Conservation (phyloP, 2,797 vertebrate genomes). For the Neostethus bicornis region DNA sequence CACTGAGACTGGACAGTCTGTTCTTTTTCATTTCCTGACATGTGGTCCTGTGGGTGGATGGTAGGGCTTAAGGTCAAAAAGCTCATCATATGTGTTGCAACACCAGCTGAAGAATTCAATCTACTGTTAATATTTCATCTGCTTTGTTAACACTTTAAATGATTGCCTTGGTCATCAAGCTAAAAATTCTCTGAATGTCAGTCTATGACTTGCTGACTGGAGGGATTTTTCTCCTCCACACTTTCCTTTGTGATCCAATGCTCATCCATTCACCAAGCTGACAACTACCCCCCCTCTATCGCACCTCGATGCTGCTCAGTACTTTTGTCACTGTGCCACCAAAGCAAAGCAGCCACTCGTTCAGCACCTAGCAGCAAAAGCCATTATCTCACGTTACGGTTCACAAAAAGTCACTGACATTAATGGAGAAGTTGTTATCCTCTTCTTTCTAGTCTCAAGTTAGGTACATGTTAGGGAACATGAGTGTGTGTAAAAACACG, state of each 20-base stretch:
- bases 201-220: slow-evolving; percentile 16
- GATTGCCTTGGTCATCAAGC: slow-evolving; percentile 20
- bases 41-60: slow-evolving; percentile 3
- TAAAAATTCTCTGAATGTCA: slow-evolving; percentile 9
- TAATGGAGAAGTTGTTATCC: slow-evolving; percentile 41
- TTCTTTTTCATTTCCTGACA: slow-evolving; percentile 51
- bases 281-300: slow-evolving; percentile 10
- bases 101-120: slow-evolving; percentile 43
- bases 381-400: slow-evolving; percentile 50
- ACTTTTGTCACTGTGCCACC: slow-evolving; percentile 34
- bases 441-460: slow-evolving; percentile 27
- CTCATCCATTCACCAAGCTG: slow-evolving; percentile 10
- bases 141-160: slow-evolving; percentile 44
- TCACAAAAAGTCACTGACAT: slow-evolving; percentile 38
- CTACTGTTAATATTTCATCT: slow-evolving; percentile 65
- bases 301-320: neutral
- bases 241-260: slow-evolving; percentile 4
- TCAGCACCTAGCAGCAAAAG: slow-evolving; percentile 44
- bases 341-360: slow-evolving; percentile 52
- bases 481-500: neutral
- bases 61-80: slow-evolving; percentile 58
- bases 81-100: slow-evolving; percentile 30
- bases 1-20: slow-evolving; percentile 17
- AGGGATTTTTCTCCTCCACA: neutral
- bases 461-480: slow-evolving; percentile 4